These are phyloP conservation scores for Drosophila multiciliata DNA, from an alignment of 2,888 invertebrate species.

Conservation along the genomic window DNA sequence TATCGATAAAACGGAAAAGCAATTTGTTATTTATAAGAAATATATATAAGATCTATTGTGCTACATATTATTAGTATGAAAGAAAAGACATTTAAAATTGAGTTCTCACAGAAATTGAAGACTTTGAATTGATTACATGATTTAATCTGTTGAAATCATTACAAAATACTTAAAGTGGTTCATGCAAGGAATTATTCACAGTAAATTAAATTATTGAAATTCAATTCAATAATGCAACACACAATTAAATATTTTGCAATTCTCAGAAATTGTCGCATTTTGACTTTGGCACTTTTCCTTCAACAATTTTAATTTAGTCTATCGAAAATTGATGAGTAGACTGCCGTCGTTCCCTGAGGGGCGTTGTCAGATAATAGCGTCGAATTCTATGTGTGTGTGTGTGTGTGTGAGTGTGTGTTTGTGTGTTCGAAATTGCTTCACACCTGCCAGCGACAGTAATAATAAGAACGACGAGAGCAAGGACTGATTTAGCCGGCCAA, in stretches of 20 bases:
- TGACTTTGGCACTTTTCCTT: constrained; percentile 1
- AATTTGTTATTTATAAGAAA: no score
- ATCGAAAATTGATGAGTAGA: constrained; percentile 41
- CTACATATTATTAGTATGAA: no score
- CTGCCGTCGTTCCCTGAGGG: constrained; percentile 20
- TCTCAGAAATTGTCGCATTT: neutral
- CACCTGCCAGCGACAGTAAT: constrained; percentile 24
- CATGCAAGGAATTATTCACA: neutral
- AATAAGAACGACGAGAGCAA: constrained; percentile 14
- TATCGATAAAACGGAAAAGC: neutral
- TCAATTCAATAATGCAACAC: neutral
- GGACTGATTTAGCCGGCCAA: constrained; percentile 2
- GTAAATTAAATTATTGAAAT: neutral
- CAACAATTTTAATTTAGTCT: neutral
- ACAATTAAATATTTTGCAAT: neutral
- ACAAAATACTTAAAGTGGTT: no score
- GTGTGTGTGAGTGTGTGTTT: neutral
- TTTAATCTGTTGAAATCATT: no score
- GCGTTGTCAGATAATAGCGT: neutral
- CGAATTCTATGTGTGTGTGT: neutral
- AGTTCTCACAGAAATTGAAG: no score
- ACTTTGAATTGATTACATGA: no score
- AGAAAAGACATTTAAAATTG: no score
- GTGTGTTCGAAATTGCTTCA: constrained; percentile 16
- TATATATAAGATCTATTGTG: no score